phyloP scores from a whole-genome alignment of 2,888 invertebrate species.

The Coremacera marginata region DNA sequence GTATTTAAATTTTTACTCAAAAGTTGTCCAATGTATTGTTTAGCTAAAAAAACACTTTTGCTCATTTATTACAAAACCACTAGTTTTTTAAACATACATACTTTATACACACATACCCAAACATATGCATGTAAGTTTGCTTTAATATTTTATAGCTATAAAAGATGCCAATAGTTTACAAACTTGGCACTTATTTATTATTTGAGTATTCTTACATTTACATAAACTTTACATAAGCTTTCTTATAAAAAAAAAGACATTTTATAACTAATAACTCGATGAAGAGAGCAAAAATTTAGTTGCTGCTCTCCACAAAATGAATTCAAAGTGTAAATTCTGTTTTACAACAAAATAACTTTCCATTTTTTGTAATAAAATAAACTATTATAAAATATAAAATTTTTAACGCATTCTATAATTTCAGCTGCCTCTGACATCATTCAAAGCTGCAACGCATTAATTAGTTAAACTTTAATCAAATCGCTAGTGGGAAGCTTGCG shows the following conservation, averaged over 20 bases:
- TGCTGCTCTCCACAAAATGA: neutral
- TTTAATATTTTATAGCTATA: neutral
- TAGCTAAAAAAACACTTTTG: too few species aligned
- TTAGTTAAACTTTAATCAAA: neutral
- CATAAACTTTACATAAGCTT: too few species aligned
- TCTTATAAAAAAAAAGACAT: slow-evolving; percentile 12
- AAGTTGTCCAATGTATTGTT: neutral
- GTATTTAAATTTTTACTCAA: neutral
- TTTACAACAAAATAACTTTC: neutral
- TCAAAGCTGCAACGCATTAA: too few species aligned
- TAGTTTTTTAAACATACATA: neutral
- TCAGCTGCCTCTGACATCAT: neutral
- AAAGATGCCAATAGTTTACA: neutral
- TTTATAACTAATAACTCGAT: neutral
- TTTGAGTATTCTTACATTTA: slow-evolving; percentile 6
- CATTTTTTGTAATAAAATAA: slow-evolving; percentile 7
- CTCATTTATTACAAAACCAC: neutral
- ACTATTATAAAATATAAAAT: neutral
- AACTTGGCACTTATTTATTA: too few species aligned
- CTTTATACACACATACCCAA: neutral
- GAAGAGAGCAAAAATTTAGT: too few species aligned
- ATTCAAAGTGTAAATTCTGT: neutral
- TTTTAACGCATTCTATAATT: neutral
- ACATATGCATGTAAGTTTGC: neutral
- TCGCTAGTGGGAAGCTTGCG: too few species aligned